Percentiles rank a stretch among this genome's conserved stretches.
phyloP scores from a whole-genome alignment of 2,888 invertebrate species.

The Villa cingulata region DNA sequence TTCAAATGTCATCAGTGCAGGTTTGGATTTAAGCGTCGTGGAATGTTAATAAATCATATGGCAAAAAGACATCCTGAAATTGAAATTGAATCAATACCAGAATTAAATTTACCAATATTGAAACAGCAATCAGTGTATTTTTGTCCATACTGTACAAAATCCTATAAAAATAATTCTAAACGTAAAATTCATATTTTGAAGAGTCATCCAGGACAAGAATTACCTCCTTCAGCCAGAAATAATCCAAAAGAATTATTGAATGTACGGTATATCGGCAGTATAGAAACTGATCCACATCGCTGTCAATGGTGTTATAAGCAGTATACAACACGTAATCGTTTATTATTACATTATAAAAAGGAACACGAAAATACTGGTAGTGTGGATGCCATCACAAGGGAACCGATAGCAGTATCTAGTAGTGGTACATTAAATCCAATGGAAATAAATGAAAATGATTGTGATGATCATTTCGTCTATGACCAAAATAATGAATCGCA shows the following conservation, averaged over 20 bases:
- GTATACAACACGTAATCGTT: constrained; percentile 65
- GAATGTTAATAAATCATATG: constrained; percentile 75
- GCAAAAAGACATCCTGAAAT: constrained; percentile 61
- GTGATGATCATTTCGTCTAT: neutral
- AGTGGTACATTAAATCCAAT: neutral
- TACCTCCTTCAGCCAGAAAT: constrained; percentile 37
- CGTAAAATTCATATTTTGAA: constrained; percentile 67
- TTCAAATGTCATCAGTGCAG: constrained; percentile 43
- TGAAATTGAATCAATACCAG: constrained; percentile 50
- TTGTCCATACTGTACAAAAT: constrained; percentile 72
- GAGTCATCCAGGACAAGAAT: constrained; percentile 58
- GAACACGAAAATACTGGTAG: constrained; percentile 39
- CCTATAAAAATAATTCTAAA: constrained; percentile 74
- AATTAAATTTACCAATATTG: constrained; percentile 63
- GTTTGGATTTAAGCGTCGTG: constrained; percentile 63
- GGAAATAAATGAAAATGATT: neutral
- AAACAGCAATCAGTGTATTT: constrained; percentile 65
- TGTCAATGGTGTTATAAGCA: constrained; percentile 77
- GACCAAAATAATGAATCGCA: neutral
- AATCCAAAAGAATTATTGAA: constrained; percentile 43
- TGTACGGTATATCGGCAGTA: constrained; percentile 57
- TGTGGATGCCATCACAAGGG: neutral
- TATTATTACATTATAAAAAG: constrained; percentile 54
- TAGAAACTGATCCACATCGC: constrained; percentile 54
- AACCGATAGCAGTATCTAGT: neutral